These are phyloP conservation scores for Parnassius mnemosyne DNA, from an alignment of 2,888 invertebrate species.

Conservation along the genomic window DNA sequence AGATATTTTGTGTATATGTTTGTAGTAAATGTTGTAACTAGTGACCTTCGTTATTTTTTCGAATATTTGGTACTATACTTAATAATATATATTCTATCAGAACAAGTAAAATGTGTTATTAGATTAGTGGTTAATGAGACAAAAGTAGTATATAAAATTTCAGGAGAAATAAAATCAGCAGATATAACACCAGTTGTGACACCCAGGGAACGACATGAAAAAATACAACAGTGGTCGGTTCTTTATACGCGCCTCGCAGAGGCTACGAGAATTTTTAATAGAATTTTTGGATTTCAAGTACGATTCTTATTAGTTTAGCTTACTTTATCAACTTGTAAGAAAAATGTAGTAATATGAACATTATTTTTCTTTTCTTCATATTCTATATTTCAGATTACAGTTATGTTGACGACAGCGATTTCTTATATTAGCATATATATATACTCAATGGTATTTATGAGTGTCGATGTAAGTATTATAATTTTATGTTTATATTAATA, in stretches of 20 bases:
- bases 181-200: not conserved
- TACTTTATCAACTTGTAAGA: too few species aligned
- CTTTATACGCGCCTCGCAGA: slow-evolving; percentile 11
- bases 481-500: not conserved
- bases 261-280: slow-evolving; percentile 9
- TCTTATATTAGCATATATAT: slow-evolving; percentile 3
- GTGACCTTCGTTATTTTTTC: slow-evolving; percentile 4
- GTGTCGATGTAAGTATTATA: slow-evolving; percentile 9
- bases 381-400: slow-evolving; percentile 10
- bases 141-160: not conserved
- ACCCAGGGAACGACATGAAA: slow-evolving; percentile 1
- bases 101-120: slow-evolving; percentile 12
- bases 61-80: slow-evolving; percentile 7
- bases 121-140: slow-evolving; percentile 3
- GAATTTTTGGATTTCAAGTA: slow-evolving; percentile 21
- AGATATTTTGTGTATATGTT: not conserved
- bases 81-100: slow-evolving; percentile 8
- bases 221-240: slow-evolving; percentile 11
- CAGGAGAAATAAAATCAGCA: not conserved
- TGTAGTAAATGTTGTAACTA: not conserved
- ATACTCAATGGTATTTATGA: slow-evolving; percentile 4
- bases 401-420: slow-evolving; percentile 15
- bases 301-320: not conserved
- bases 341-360: too few species aligned
- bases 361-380: too few species aligned